Base-by-base conservation (phyloP, 2,888 invertebrate genomes). In the Arctia plantaginis region DNA sequence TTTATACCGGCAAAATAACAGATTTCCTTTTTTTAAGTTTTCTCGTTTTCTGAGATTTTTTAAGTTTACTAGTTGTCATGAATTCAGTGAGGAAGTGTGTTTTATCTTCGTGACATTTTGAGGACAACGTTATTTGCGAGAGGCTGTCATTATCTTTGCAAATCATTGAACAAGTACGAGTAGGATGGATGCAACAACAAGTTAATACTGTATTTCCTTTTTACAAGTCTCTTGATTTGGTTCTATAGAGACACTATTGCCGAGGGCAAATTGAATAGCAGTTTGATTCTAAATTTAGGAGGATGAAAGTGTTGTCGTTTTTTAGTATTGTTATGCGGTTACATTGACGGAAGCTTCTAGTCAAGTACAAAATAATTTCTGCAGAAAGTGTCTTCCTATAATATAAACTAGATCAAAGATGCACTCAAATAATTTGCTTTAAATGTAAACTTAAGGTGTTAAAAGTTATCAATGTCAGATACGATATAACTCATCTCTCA, bases 201-300 rank as follows among this genome's bases (percentile, higher is more conserved):
- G 66, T 23, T 72, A 65, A 75, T 72, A 44, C 27, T 18, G 20
- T 35, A 65, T 67, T 69, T 75, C 69, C 75, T 71, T 35, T 44
- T 8, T 27, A 51, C 23, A 10, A 67, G 23, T 70, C 59, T 47
- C 27, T 62, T 66, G 20, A 72, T 68, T 62, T 62, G 47, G 20
- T 33, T 62, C 13, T 59, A 44, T 67, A 44, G 33, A 59, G 39
- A 55, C 39, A n/a, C 8, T 41, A 41, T n/a, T 27, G 66, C 27
- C 0, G 27, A 27, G 27, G 39, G 2, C 41, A 41, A n/a, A 39
- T 66, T 66, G 6, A 66, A 66, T 15, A 66, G 18, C 13, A 66
- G 0, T n/a, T 2, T 27, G 41, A 12, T n/a, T n/a, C n/a, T 55
- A 13, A n/a, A 3, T 27, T 27, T 39, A 39, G 39, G 39, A 39